These are phyloP conservation scores for Leptonema lineaticorne DNA, from an alignment of 1,140 invertebrate genomes.

Conservation along the genomic window DNA sequence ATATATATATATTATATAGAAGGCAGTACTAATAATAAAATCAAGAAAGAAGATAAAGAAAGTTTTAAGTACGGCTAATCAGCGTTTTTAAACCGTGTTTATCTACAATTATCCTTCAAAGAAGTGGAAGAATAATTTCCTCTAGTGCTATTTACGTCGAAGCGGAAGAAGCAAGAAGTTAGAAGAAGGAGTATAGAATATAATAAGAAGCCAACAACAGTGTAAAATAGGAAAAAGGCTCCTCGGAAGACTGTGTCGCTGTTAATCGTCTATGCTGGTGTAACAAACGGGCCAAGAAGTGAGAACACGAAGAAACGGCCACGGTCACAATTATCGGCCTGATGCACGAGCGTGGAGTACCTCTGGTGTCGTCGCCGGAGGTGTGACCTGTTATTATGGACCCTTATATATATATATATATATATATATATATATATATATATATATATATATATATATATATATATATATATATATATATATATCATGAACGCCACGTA, in stretches of 20 bases:
- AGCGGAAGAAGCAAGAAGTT: not conserved
- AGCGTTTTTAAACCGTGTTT: not conserved
- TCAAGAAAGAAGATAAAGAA: too few species aligned
- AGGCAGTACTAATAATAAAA: too few species aligned
- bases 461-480: too few species aligned
- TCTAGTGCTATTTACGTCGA: not conserved
- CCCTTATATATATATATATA: constrained; percentile 33
- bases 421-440: too few species aligned
- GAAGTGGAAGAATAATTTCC: not conserved
- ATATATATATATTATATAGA: too few species aligned
- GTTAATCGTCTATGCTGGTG: not conserved
- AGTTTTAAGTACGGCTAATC: too few species aligned
- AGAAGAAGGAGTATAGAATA: too few species aligned
- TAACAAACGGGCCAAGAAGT: not conserved
- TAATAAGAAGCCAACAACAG: too few species aligned
- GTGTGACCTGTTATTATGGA: constrained; percentile 32
- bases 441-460: too few species aligned
- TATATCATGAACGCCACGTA: too few species aligned
- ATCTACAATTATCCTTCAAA: not conserved
- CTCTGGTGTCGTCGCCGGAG: constrained; percentile 19
- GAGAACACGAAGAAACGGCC: constrained; percentile 2
- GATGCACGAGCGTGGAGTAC: too few species aligned
- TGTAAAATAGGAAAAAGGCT: not conserved
- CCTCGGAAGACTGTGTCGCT: not conserved
- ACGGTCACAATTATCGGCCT: constrained; percentile 6